These are phyloP conservation scores for Diorhabda carinulata DNA, from an alignment of 1,140 invertebrate genomes.

Conservation along the genomic window DNA sequence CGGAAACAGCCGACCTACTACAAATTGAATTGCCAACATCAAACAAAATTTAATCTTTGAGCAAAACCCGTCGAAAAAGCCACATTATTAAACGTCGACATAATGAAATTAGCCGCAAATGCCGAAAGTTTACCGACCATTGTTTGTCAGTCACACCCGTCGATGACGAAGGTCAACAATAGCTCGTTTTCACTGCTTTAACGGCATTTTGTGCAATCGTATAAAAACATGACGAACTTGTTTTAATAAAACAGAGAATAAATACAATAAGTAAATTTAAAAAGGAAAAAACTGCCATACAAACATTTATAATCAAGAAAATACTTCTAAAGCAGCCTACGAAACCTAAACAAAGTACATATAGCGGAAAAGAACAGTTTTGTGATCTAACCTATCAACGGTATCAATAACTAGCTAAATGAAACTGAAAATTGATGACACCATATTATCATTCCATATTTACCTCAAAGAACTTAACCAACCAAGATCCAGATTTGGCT, in stretches of 20 bases:
- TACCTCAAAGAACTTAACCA: too few relatives aligned
- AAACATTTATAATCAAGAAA: too few relatives aligned
- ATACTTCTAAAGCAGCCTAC: too few relatives aligned
- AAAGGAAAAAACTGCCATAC: too few relatives aligned
- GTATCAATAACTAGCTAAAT: too few relatives aligned
- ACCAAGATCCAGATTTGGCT: too few relatives aligned
- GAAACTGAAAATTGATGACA: too few relatives aligned
- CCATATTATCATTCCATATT: too few relatives aligned
- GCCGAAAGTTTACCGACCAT: constrained; percentile 12
- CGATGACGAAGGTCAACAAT: constrained; percentile 25
- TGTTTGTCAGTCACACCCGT: constrained; percentile 32
- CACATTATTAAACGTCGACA: constrained; percentile 15
- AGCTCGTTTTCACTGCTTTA: constrained; percentile 26
- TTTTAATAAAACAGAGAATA: background rate
- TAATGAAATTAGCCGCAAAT: constrained; percentile 17
- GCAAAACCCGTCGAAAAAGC: constrained; percentile 16
- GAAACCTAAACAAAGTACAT: too few relatives aligned
- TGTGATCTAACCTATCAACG: too few relatives aligned
- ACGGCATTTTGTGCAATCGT: background rate
- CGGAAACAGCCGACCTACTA: constrained; percentile 8
- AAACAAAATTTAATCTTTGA: constrained; percentile 19
- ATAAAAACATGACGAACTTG: background rate
- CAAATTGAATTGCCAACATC: constrained; percentile 17
- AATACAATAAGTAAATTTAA: too few relatives aligned
- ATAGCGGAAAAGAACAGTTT: too few relatives aligned